Evolutionary conservation across 2,113 vertebrate genomes (phyloP), one percentile per base, ranked within the genome.

Genomic region (Eleginops maclovinus): DNA sequence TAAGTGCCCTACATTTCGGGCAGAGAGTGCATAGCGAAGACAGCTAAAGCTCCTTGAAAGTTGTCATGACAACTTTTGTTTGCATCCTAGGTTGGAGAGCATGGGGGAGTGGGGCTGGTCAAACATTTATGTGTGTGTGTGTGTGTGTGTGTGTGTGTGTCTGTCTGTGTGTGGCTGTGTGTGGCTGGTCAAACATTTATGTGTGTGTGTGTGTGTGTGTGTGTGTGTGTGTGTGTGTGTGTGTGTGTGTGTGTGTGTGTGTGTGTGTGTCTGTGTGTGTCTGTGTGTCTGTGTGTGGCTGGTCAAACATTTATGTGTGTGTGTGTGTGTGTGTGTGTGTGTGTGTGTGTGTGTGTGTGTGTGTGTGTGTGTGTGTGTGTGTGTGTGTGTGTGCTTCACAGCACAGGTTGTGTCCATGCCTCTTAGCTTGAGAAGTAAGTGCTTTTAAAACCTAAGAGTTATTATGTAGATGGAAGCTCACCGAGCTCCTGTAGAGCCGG

Each of bases 61-160:
- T 89, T 86, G 82, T 55, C 91, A 91, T 89, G 87, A 63, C 81
- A 82, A 90, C 87, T 78, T 86, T 90, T 89, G 77, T 90, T 88
- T 89, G 86, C 51, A 28, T 46, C 68, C 72, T 49, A 72, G 28
- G 36, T 56, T 77, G 54, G n/a, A 61, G 60, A 55, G 54, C 43
- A 61, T 0, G 4, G 16, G 40, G 54, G 69, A 31, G 26, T 49
- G 54, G 62, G 44, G 15, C 67, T 70, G 83, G 79, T 83, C 82
- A 83, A 77, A 87, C 78, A 69, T 88, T 74, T 43, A 60, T 75
- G 61, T 72, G 66, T 16, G 4, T 56, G 46, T n/a, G 63, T 11
- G 15, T 16, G 24, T 62, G 49, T 26, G n/a, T 55, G 43, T 63
- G 31, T 71, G 61, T 74, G 21, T 71, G 43, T 55, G 40, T 53